Percentiles rank a stretch among this genome's conserved stretches.
Evolutionary conservation across 2,797 vertebrate genomes (phyloP).

Genomic region (Morus bassanus): DNA sequence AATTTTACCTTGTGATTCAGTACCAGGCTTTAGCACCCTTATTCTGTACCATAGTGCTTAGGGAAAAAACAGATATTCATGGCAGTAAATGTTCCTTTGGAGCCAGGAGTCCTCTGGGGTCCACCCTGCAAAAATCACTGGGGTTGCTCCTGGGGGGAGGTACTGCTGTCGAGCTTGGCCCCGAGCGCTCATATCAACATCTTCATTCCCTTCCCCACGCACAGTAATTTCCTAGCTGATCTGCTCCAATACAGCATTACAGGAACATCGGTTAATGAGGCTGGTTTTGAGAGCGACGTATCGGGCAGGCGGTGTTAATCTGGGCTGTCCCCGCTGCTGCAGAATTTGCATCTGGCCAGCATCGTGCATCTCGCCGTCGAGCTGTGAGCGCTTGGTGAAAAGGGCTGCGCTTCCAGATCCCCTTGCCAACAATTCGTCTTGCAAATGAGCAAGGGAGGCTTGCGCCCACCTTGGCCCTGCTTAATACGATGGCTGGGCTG

Average conservation of each 20-base stretch:
- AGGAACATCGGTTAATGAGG: not conserved
- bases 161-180: not conserved
- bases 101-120: not conserved
- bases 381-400: not conserved
- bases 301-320: accelerated
- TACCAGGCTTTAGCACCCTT: not conserved
- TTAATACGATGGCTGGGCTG: accelerated
- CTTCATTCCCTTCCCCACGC: not conserved
- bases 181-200: accelerated
- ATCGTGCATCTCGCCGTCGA: not conserved
- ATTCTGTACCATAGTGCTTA: not conserved
- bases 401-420: not conserved
- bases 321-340: not conserved
- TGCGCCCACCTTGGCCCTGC: accelerated
- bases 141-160: not conserved
- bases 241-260: not conserved
- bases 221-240: not conserved
- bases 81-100: not conserved
- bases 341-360: not conserved
- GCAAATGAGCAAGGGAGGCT: not conserved
- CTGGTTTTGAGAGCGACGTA: not conserved
- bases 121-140: not conserved
- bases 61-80: not conserved
- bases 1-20: not conserved
- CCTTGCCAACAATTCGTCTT: accelerated